Evolutionary conservation across 1,140 invertebrate genomes (phyloP).

Genomic region (Cotesia chilonis): DNA sequence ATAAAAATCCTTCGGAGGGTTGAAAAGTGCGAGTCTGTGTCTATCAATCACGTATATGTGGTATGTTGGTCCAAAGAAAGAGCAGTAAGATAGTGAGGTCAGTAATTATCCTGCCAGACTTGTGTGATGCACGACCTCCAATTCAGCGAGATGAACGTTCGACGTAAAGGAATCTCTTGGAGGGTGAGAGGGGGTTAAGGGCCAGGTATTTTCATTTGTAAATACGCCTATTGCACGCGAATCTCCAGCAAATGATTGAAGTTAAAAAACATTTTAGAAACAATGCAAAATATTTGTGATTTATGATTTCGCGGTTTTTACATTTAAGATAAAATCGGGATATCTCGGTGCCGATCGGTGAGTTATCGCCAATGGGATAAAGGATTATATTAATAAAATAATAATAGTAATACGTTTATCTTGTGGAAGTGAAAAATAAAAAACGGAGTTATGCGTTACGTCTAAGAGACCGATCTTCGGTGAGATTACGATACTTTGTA

Average conservation of each 20-base stretch:
- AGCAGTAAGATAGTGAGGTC: constrained; percentile 52
- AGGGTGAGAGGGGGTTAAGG: background rate
- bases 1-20: constrained; percentile 23
- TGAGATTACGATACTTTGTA: background rate
- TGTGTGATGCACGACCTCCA: constrained; percentile 62
- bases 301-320: background rate
- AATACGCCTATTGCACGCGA: constrained; percentile 12
- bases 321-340: background rate
- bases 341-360: background rate
- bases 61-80: constrained; percentile 44
- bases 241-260: background rate
- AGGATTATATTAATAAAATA: constrained; percentile 4
- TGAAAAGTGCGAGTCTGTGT: constrained; percentile 40
- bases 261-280: too few species aligned
- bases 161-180: constrained; percentile 42
- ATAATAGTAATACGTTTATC: background rate
- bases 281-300: background rate
- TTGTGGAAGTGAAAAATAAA: background rate
- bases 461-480: background rate
- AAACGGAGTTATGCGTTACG: background rate
- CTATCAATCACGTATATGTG: constrained; percentile 58
- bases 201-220: background rate
- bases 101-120: constrained; percentile 63
- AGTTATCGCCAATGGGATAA: constrained; percentile 4
- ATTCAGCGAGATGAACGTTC: constrained; percentile 33